Base-by-base conservation (phyloP, 2,797 vertebrate species). In the Girardinus metallicus region DNA sequence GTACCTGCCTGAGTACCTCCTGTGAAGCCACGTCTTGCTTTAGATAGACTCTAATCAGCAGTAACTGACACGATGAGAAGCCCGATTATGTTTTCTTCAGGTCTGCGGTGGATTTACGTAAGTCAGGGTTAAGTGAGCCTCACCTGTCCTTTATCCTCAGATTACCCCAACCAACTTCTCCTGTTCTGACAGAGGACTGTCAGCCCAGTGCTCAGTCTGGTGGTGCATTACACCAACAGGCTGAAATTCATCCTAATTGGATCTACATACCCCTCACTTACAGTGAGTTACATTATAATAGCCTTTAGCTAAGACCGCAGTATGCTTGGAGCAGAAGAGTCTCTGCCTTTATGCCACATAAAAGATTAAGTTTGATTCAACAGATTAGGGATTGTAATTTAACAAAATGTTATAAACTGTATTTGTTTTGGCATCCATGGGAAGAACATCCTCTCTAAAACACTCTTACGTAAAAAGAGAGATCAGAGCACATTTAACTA, bases 121-220 rank as follows among this genome's bases (percentile, higher is more conserved):
- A 90, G 16, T 39, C 64, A 53, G 68, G 26, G 75, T 84, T 80
- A 86, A 73, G 66, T 57, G 72, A 74, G 78, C 79, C 83, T 86
- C 74, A 83, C 75, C 53, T 80, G 84, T 80, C 80, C 82, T 84
- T 90, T 84, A 90, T 78, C 86, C 87, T 87, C 31, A 85, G 77
- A 64, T 85, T 84, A 80, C 76, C 82, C 77, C 9, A 5, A 76
- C 77, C 29, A 12, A 75, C 73, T 64, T 60, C 75, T 80, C 43
- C 72, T 80, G 75, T 75, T 36, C 4, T 77, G 80, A 85, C 76
- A 84, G 66, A 75, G 43, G 72, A 84, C 68, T 75, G 64, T 81
- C 73, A 49, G 76, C 36, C n/a, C 64, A 53, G 74, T 76, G 83
- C 78, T 71, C 46, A 55, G 80, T 49, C 47, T 84, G 81, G 83